Evolutionary conservation across 2,888 invertebrate species (phyloP).

Genomic region (Morpho achilles): DNA sequence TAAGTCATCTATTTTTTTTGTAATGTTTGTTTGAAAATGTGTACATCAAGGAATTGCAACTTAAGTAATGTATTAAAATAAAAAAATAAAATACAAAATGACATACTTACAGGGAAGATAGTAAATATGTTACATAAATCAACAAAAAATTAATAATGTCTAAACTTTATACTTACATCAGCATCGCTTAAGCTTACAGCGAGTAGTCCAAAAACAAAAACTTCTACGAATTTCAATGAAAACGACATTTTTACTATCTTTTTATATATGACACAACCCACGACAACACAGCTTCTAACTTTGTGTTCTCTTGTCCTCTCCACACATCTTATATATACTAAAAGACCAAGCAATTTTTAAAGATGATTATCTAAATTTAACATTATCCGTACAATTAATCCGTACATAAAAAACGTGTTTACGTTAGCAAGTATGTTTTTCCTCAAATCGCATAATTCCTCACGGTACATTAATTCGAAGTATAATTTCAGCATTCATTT

Average conservation of each 20-base stretch:
- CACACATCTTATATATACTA: slow-evolving; percentile 29
- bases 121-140: neutral
- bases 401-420: slow-evolving; percentile 25
- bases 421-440: slow-evolving; percentile 17
- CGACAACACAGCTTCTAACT: slow-evolving; percentile 17
- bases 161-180: slow-evolving; percentile 25
- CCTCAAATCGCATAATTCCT: slow-evolving; percentile 1
- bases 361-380: slow-evolving; percentile 29
- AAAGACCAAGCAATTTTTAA: slow-evolving; percentile 27
- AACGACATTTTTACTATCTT: slow-evolving; percentile 21
- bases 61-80: no score
- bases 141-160: neutral
- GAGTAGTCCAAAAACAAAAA: slow-evolving; percentile 26
- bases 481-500: no score
- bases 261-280: slow-evolving; percentile 10
- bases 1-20: no score
- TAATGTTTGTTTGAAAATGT: no score
- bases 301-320: slow-evolving; percentile 12
- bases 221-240: slow-evolving; percentile 23
- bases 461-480: neutral
- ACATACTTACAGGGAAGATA: no score
- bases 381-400: slow-evolving; percentile 23
- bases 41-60: no score
- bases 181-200: slow-evolving; percentile 28
- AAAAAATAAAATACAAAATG: no score